Conservation (phyloP, 1,140 invertebrate genomes). For the Trinorchestia longiramus region DNA sequence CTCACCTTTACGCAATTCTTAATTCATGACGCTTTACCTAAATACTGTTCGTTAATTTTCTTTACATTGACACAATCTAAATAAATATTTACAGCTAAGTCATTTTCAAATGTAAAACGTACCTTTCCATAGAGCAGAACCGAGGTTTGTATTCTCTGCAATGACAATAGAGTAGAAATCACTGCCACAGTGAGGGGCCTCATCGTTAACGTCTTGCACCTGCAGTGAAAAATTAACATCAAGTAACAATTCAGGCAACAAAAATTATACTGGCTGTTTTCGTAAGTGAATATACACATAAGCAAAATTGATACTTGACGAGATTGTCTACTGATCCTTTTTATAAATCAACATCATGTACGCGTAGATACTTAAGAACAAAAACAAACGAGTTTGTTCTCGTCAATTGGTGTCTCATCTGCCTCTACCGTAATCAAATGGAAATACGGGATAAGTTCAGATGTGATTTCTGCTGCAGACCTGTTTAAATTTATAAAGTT, state of each 20-base stretch:
- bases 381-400: neutral
- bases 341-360: neutral
- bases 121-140: slow-evolving; percentile 7
- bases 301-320: neutral
- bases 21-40: neutral
- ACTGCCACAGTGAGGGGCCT: slow-evolving; percentile 87
- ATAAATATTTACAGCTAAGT: neutral
- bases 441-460: neutral
- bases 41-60: neutral
- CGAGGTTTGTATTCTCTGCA: slow-evolving; percentile 76
- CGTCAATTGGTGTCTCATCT: neutral
- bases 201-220: slow-evolving; percentile 91
- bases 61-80: neutral
- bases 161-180: slow-evolving; percentile 82
- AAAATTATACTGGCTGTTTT: neutral
- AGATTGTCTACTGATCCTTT: neutral
- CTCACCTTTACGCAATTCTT: neutral
- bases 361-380: neutral
- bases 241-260: neutral
- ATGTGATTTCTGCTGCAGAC: neutral
- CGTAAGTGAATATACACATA: neutral
- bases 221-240: slow-evolving; percentile 72
- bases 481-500: no score
- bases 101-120: neutral
- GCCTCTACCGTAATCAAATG: neutral